Evolutionary conservation across 2,113 vertebrate genomes (phyloP).

Genomic region (Pseudopipra pipra): DNA sequence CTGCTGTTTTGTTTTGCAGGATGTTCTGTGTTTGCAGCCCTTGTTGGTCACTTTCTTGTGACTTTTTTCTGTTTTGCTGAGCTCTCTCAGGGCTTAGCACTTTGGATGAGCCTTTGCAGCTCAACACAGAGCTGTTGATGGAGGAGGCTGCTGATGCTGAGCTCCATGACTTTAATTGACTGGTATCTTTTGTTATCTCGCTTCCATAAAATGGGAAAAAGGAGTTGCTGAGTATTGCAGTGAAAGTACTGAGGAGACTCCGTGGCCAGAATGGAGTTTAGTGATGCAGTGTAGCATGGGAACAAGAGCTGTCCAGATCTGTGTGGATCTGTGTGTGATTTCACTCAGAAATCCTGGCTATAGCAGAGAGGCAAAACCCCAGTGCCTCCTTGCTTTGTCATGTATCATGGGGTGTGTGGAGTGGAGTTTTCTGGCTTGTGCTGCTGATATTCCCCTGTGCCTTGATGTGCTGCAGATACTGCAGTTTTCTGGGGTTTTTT

Average conservation of each 20-base stretch:
- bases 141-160: background rate
- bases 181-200: background rate
- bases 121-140: background rate
- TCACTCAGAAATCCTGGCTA: background rate
- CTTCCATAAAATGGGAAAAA: background rate
- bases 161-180: background rate
- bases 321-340: background rate
- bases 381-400: background rate
- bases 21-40: background rate
- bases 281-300: background rate
- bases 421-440: background rate
- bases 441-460: background rate
- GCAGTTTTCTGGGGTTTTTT: background rate
- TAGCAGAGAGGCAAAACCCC: background rate
- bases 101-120: background rate
- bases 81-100: background rate
- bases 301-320: background rate
- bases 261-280: background rate
- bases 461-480: background rate
- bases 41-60: background rate
- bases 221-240: background rate
- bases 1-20: background rate
- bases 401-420: accelerated
- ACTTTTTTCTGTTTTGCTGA: background rate
- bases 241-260: background rate